Evolutionary conservation across 2,888 invertebrate genomes (phyloP).

Genomic region (Ectobius pallidus): DNA sequence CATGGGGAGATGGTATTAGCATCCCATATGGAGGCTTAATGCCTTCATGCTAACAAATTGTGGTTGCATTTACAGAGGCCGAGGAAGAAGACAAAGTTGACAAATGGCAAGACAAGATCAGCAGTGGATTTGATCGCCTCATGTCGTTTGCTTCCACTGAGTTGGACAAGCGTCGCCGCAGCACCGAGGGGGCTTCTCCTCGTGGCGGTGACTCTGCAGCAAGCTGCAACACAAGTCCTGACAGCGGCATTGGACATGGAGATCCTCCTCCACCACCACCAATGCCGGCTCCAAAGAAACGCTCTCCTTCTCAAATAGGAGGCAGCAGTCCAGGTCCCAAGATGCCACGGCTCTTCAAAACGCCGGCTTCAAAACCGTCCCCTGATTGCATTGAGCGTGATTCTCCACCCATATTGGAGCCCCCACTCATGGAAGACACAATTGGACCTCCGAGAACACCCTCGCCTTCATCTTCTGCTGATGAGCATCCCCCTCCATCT

Average conservation of each 20-base stretch:
- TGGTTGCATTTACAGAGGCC: conserved; percentile 26
- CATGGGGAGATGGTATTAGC: no score
- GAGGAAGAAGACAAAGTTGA: conserved; percentile 66
- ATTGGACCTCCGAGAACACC: conserved; percentile 63
- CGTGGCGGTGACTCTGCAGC: conserved; percentile 49
- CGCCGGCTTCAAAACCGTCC: conserved; percentile 39
- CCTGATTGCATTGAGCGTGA: conserved; percentile 52
- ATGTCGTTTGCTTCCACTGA: conserved; percentile 94
- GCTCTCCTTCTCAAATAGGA: conserved; percentile 50
- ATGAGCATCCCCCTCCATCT: conserved; percentile 47
- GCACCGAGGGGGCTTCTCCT: conserved; percentile 70
- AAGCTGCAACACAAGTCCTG: conserved; percentile 86
- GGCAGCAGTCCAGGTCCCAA: conserved; percentile 50
- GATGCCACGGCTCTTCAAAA: conserved; percentile 43
- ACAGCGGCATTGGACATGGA: conserved; percentile 82
- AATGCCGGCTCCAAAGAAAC: conserved; percentile 45
- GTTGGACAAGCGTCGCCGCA: conserved; percentile 83
- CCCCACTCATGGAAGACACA: conserved; percentile 52
- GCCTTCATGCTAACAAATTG: no score
- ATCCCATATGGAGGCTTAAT: no score
- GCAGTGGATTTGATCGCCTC: conserved; percentile 90
- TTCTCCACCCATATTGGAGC: conserved; percentile 59
- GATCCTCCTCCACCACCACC: conserved; percentile 61
- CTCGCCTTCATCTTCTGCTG: conserved; percentile 56
- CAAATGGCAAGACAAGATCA: conserved; percentile 92